Conservation (phyloP, 2,797 vertebrate genomes). For the Hydrocynus forskahlii region DNA sequence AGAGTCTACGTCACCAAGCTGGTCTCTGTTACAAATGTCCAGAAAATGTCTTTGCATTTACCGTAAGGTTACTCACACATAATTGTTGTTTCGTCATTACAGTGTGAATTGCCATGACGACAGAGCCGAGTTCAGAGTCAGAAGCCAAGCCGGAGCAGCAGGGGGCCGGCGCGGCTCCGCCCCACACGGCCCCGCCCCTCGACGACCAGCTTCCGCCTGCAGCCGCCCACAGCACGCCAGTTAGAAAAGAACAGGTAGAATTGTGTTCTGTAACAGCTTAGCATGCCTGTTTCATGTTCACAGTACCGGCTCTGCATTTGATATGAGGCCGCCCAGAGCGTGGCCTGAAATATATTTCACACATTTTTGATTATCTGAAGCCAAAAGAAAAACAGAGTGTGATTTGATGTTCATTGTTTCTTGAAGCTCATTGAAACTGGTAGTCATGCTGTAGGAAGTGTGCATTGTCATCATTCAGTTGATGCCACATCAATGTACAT, state of each 20-base stretch:
- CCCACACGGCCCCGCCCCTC: conserved; percentile 45
- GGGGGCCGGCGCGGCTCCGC: conserved; percentile 58
- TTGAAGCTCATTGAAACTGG: background rate
- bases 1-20: background rate
- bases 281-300: background rate
- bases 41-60: background rate
- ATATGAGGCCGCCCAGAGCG: background rate
- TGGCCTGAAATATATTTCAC: background rate
- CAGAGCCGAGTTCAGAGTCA: conserved; percentile 81
- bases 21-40: background rate
- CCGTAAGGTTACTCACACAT: background rate
- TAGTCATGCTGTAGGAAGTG: background rate
- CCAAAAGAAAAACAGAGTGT: too few relatives aligned
- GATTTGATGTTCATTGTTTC: background rate
- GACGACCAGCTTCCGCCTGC: conserved; percentile 82
- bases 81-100: conserved; percentile 52
- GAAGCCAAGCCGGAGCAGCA: conserved; percentile 82
- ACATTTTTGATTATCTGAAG: background rate
- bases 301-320: background rate
- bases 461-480: background rate
- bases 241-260: conserved; percentile 82
- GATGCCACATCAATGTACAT: background rate
- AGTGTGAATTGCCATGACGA: conserved; percentile 88
- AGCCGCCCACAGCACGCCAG: conserved; percentile 86
- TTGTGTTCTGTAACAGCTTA: background rate